Conservation (phyloP, 1,140 invertebrate species). For the Mycetomoellerius zeteki region DNA sequence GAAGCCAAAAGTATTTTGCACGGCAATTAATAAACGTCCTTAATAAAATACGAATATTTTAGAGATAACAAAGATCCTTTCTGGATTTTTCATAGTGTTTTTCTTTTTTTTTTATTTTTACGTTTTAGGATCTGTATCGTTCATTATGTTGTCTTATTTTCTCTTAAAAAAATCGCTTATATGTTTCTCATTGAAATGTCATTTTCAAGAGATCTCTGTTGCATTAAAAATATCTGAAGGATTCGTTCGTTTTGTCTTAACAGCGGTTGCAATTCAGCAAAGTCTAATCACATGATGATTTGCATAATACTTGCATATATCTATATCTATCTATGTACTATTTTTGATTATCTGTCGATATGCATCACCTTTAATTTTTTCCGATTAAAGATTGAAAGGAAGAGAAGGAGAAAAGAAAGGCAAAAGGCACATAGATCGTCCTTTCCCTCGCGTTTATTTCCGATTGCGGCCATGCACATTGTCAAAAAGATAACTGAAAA, state of each 20-base stretch:
- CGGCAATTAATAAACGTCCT: constrained; percentile 60
- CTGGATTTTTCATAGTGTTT: background rate
- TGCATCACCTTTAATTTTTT: constrained; percentile 15
- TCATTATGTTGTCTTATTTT: constrained; percentile 30
- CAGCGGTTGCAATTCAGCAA: constrained; percentile 86
- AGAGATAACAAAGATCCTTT: background rate
- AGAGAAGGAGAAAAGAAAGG: background rate
- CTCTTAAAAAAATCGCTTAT: constrained; percentile 13
- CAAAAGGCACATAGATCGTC: background rate
- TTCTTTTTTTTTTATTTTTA: background rate
- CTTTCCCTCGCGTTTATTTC: constrained; percentile 42
- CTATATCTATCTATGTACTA: constrained; percentile 46
- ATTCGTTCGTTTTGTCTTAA: constrained; percentile 81
- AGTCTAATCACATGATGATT: constrained; percentile 77
- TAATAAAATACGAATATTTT: constrained; percentile 15
- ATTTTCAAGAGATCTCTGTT: constrained; percentile 1
- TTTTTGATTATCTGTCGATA: constrained; percentile 47
- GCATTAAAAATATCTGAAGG: constrained; percentile 31
- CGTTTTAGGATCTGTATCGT: constrained; percentile 11
- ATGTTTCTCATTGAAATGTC: background rate
- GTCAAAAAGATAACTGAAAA: constrained; percentile 4
- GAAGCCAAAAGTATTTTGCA: constrained; percentile 56
- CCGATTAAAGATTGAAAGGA: background rate
- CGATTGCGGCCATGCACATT: constrained; percentile 58
- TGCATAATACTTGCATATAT: constrained; percentile 53